Conservation (phyloP, 2,888 invertebrate genomes). For the Penaeus monodon region DNA sequence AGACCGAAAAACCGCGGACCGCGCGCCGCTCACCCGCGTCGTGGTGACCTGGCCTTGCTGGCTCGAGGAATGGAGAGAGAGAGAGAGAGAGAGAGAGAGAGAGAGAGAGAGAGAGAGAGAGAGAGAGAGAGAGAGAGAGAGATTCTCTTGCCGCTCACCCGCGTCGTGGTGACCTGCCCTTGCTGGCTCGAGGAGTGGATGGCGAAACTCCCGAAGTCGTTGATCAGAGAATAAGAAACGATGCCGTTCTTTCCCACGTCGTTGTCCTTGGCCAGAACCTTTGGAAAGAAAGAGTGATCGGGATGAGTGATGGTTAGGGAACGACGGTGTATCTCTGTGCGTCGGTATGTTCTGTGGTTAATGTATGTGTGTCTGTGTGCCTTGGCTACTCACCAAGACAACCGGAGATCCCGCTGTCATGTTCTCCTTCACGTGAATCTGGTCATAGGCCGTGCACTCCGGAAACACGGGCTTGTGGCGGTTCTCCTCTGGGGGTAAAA, state of each 20-base stretch:
- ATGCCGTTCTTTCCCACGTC: slow-evolving; percentile 57
- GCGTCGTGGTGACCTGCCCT: background rate
- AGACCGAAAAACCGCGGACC: no score
- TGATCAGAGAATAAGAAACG: slow-evolving; percentile 67
- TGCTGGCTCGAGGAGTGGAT: slow-evolving; percentile 72
- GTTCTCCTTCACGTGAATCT: slow-evolving; percentile 54
- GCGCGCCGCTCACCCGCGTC: background rate
- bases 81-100: no score
- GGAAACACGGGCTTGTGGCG: slow-evolving; percentile 48
- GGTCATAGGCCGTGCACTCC: slow-evolving; percentile 55
- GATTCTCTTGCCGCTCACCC: background rate
- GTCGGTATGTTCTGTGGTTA: no score
- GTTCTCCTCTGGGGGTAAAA: slow-evolving; percentile 49
- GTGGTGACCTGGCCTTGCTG: background rate
- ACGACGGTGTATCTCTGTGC: background rate
- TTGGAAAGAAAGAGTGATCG: background rate
- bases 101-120: no score
- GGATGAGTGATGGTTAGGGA: background rate
- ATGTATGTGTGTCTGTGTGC: no score
- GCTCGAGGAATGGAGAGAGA: slow-evolving; percentile 72
- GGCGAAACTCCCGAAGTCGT: slow-evolving; percentile 79
- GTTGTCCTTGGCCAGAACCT: slow-evolving; percentile 60
- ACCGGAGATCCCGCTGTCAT: slow-evolving; percentile 53
- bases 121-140: no score
- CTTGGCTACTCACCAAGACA: slow-evolving; percentile 38